phyloP scores from a whole-genome alignment of 2,113 vertebrate genomes.

The Hypocryptadius cinnamomeus region DNA sequence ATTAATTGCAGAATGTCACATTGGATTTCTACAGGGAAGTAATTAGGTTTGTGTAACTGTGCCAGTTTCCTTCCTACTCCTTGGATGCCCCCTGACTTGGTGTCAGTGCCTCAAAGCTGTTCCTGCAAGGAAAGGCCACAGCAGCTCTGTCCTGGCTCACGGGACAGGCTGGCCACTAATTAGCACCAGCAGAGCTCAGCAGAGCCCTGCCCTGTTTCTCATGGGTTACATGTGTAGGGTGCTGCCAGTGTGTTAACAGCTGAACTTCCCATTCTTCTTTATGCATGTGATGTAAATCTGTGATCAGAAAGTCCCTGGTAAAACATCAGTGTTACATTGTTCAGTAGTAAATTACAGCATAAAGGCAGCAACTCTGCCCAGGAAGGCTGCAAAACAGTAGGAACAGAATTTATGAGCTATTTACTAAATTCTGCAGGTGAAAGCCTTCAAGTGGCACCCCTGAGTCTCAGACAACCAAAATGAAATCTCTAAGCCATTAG shows the following conservation, averaged over 20 bases:
- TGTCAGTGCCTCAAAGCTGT: neutral
- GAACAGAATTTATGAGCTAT: neutral
- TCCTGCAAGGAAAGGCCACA: neutral
- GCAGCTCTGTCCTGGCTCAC: neutral
- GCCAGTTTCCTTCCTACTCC: neutral
- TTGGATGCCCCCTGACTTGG: neutral
- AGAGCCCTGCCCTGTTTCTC: neutral
- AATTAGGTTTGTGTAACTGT: neutral
- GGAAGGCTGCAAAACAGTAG: neutral
- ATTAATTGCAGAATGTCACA: neutral
- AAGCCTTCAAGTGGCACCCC: neutral
- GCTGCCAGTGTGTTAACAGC: neutral
- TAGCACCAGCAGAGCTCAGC: neutral
- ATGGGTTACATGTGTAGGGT: neutral
- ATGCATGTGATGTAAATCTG: neutral
- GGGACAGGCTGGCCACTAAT: neutral
- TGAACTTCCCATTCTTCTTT: neutral
- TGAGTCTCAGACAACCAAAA: neutral
- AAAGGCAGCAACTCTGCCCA: neutral
- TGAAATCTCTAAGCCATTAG: neutral
- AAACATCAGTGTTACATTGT: neutral
- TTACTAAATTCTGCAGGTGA: neutral
- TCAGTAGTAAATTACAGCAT: neutral
- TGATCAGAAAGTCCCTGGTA: neutral
- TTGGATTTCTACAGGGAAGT: neutral